Base-by-base conservation (phyloP, 2,888 invertebrate genomes). In the Microctonus aethiopoides region DNA sequence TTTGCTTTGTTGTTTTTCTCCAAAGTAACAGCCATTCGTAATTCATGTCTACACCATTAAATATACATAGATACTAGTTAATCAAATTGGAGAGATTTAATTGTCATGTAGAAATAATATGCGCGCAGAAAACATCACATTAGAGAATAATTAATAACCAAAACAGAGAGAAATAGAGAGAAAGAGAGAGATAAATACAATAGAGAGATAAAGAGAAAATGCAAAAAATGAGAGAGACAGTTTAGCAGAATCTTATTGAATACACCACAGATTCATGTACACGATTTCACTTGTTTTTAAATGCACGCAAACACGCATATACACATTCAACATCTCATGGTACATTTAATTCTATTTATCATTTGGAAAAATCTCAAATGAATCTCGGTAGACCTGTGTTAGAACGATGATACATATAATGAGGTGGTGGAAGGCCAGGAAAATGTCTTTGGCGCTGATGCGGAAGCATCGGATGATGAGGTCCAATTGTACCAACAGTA, bases 361-460 rank as follows among this genome's bases (percentile, higher is more conserved):
- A 67, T 57, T 56, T 41, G 68, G 46, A 36, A 24, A 71, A 54
- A 52, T 74, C 72, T 82, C 79, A 85, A 76, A 86, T 85, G 78
- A 85, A 86, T 75, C 86, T 82, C 52, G 86, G 86, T 77, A 84
- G 77, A 69, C 83, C 85, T 74, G 83, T 80, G 75, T 81, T 81
- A 68, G 86, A 82, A 67, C 84, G 84, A 70, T 83, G 85, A 73
- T 84, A 84, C 77, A 83, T 80, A 71, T 86, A 85, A 64, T 84
- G 83, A 64, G 83, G 82, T 34, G 83, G 83, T 24, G 83, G 83
- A 56, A 83, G 80, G 16, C 84, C 83, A 32, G 82, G 76, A 72
- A 82, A 85, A 56, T 83, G 84, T 80, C 85, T 83, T 78, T 83
- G 86, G 74, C 83, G 84, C 72, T 83, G 84, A 74, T 82, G 85